phyloP scores from a whole-genome alignment of 2,797 vertebrate species.

The Pachyuromys duprasi region DNA sequence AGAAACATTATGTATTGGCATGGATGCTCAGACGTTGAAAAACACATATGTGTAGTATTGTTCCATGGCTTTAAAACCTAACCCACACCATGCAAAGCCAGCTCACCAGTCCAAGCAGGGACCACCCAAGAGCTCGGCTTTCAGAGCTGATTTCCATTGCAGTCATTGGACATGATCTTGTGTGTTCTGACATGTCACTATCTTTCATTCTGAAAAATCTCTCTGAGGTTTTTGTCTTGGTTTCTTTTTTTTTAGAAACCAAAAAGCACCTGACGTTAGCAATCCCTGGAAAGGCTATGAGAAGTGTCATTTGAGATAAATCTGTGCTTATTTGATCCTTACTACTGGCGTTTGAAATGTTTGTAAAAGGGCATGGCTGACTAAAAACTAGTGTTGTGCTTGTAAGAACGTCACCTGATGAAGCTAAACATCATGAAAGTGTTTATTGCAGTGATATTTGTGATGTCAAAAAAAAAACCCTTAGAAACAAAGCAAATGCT shows the following conservation, averaged over 20 bases:
- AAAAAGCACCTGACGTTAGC: background rate
- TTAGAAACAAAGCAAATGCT: background rate
- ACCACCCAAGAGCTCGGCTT: background rate
- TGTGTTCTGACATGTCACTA: background rate
- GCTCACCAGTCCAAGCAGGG: background rate
- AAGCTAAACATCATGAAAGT: background rate
- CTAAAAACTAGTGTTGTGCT: background rate
- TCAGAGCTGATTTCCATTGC: background rate
- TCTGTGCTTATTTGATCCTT: background rate
- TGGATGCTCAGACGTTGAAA: constrained; percentile 45
- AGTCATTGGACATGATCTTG: background rate
- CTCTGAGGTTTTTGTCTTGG: background rate
- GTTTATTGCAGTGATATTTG: background rate
- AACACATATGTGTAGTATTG: constrained; percentile 8
- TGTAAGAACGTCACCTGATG: background rate
- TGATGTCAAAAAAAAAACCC: constrained; percentile 23
- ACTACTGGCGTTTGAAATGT: background rate
- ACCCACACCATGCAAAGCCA: background rate
- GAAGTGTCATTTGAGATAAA: background rate
- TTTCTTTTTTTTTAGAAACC: background rate
- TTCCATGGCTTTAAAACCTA: constrained; percentile 42
- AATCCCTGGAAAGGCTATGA: background rate
- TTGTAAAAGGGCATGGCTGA: background rate
- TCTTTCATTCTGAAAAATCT: constrained; percentile 41
- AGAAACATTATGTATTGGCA: constrained; percentile 35